Conservation (phyloP, 1,140 invertebrate genomes). For the Brachionus rubens region DNA sequence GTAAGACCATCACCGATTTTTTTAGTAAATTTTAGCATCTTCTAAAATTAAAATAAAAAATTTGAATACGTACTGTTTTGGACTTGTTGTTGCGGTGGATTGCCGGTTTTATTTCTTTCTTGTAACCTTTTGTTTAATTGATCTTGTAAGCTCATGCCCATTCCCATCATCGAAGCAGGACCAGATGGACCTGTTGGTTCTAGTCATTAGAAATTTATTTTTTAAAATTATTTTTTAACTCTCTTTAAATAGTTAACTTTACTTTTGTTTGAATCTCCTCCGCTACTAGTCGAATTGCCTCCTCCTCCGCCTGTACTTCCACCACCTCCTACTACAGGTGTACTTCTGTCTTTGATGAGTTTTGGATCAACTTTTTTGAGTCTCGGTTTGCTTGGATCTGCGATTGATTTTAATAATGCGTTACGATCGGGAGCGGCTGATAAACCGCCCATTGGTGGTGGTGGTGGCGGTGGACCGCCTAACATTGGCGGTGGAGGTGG, state of each 20-base stretch:
- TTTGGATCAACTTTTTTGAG: slow-evolving; percentile 26
- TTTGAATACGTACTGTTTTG: too few species aligned
- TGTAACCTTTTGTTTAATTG: slow-evolving; percentile 11
- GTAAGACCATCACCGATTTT: slow-evolving; percentile 35
- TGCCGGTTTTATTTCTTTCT: not conserved
- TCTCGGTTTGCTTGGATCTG: slow-evolving; percentile 2
- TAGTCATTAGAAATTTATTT: not conserved
- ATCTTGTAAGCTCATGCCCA: slow-evolving; percentile 37
- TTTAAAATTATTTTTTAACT: not conserved
- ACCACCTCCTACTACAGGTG: not conserved
- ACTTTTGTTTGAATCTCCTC: not conserved
- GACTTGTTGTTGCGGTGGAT: not conserved
- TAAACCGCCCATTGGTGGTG: not conserved
- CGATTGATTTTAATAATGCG: slow-evolving; percentile 20
- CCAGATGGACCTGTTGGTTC: not conserved
- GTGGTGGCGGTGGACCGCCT: slow-evolving; percentile 4
- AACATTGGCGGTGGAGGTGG: slow-evolving; percentile 9
- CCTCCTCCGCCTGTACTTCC: not conserved
- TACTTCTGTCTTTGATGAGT: slow-evolving; percentile 2
- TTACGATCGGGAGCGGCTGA: not conserved
- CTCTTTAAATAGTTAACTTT: not conserved
- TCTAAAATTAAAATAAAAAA: too few species aligned
- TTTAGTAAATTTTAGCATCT: not conserved
- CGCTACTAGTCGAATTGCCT: not conserved
- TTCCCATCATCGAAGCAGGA: not conserved